Base-by-base conservation (phyloP, 2,797 vertebrate genomes). In the Sebastolobus altivelis region DNA sequence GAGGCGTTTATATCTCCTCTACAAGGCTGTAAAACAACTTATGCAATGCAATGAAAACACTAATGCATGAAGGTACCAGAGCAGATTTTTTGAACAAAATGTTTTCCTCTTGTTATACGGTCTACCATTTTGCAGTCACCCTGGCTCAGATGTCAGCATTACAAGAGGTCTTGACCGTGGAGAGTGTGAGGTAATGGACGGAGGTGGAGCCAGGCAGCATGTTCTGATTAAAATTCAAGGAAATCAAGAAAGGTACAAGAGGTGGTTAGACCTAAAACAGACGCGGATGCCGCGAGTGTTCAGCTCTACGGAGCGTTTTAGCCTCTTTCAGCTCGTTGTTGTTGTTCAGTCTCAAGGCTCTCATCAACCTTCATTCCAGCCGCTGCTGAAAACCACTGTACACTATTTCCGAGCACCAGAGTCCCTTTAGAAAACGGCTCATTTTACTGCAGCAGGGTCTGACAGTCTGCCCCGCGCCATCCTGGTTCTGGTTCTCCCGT, bases 181-280 rank as follows among this genome's bases (percentile, higher is more conserved):
- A 62, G 37, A 65, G 35, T 58, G 62, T 73, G 2, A 71, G 52
- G 59, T 84, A 59, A 79, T 66, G 63, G 74, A 76, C 72, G 68
- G 18, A 55, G 83, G 56, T 13, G 29, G 38, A 75, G 72, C 60
- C 71, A 67, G 75, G 76, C 80, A 77, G 75, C 67, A 25, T 77
- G 82, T 62, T 90, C 82, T 79, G 25, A 90, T 87, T 87, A 70
- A 65, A 74, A 72, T 55, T 67, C 18, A 72, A 75, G 72, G 61
- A 80, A 80, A 86, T 65, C 61, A 63, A 74, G 75, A 83, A 75
- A 72, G 35, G 27, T 62, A 69, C 75, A 79, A 73, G 12, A 31
- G 27, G 27, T 22, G 31, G 63, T 88, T 43, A 25, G 35, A 78
- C 25, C 27, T 29, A 73, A 86, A 74, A 74, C 61, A 86, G 33